Evolutionary conservation across 2,797 vertebrate species (phyloP).

Genomic region (Champsocephalus gunnari): DNA sequence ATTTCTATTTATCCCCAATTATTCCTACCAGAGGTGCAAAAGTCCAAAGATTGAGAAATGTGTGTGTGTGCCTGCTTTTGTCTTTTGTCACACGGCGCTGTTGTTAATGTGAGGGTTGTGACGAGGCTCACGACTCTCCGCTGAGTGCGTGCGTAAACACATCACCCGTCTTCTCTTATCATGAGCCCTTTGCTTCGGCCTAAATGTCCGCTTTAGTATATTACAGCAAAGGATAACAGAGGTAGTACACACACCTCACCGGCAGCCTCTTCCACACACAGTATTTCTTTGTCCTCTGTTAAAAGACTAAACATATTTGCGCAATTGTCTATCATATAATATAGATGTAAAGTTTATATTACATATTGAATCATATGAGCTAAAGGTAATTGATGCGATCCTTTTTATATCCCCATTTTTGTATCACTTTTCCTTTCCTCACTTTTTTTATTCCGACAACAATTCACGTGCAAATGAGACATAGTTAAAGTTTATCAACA

Average conservation of each 20-base stretch:
- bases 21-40: conserved; percentile 25
- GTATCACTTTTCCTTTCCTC: neutral
- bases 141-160: conserved; percentile 30
- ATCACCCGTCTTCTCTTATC: conserved; percentile 32
- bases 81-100: conserved; percentile 19
- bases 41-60: conserved; percentile 18
- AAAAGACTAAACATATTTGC: conserved; percentile 24
- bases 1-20: conserved; percentile 37
- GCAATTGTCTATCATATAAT: conserved; percentile 39
- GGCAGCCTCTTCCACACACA: conserved; percentile 15
- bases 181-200: conserved; percentile 35
- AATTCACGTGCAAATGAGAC: conserved; percentile 38
- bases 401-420: conserved; percentile 29
- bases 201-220: conserved; percentile 23
- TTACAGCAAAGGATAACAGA: conserved; percentile 25
- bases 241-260: neutral
- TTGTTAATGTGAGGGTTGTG: conserved; percentile 33
- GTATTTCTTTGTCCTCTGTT: conserved; percentile 29
- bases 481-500: conserved; percentile 34
- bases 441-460: conserved; percentile 46
- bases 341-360: conserved; percentile 49
- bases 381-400: conserved; percentile 35
- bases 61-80: conserved; percentile 10
- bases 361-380: conserved; percentile 30
- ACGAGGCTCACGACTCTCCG: conserved; percentile 22